phyloP scores from a whole-genome alignment of 2,888 invertebrate genomes.

The Dichetophora obliterata region DNA sequence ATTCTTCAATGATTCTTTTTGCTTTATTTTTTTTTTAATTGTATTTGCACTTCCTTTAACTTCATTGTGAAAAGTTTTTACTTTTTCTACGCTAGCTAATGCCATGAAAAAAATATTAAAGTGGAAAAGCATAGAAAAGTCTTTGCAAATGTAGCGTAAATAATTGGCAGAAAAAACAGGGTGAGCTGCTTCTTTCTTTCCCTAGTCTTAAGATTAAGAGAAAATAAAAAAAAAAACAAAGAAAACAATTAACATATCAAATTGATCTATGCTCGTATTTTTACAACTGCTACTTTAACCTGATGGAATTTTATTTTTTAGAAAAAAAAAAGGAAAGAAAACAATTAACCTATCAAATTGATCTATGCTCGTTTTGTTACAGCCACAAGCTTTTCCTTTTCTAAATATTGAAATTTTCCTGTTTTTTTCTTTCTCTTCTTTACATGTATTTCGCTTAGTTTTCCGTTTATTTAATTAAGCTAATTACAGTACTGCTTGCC shows the following conservation, averaged over 20 bases:
- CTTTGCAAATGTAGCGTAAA: slow-evolving; percentile 14
- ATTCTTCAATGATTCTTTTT: background rate
- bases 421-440: too few relatives aligned
- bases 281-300: too few relatives aligned
- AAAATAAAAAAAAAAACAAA: background rate
- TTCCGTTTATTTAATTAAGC: slow-evolving; percentile 59
- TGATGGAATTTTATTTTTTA: too few relatives aligned
- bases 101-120: background rate
- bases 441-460: background rate
- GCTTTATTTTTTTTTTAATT: background rate
- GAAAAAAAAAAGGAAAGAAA: background rate
- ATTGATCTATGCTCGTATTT: background rate
- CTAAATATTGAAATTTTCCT: too few relatives aligned
- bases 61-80: slow-evolving; percentile 27
- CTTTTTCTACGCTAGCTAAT: slow-evolving; percentile 1
- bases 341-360: background rate
- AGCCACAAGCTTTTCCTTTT: background rate
- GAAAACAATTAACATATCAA: background rate
- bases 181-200: background rate
- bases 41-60: background rate
- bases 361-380: background rate
- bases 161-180: background rate
- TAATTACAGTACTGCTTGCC: slow-evolving; percentile 57
- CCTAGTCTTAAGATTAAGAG: background rate
- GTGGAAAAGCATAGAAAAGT: slow-evolving; percentile 14